Percentiles rank a stretch among this genome's conserved stretches.
phyloP scores from a whole-genome alignment of 2,888 invertebrate species.

The Drosophila melanosoma region DNA sequence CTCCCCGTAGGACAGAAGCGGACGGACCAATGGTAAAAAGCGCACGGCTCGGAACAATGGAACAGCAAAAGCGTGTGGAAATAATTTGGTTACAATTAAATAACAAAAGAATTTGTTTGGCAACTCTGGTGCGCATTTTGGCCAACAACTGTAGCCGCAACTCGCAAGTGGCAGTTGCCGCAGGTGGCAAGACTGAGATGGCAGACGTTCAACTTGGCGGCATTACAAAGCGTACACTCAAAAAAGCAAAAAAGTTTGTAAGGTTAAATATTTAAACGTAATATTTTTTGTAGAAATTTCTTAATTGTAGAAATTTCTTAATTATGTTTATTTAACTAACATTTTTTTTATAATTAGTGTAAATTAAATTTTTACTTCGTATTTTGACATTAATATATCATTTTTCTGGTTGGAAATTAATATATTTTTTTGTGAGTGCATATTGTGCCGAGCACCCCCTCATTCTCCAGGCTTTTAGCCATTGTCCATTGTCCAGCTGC shows the following conservation, averaged over 20 bases:
- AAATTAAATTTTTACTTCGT: neutral
- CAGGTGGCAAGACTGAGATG: constrained; percentile 25
- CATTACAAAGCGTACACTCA: constrained; percentile 54
- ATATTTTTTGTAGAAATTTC: neutral
- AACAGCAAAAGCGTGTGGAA: constrained; percentile 71
- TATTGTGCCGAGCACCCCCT: neutral
- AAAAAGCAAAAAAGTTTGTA: neutral
- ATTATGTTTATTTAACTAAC: neutral
- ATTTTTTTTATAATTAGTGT: neutral
- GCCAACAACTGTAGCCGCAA: constrained; percentile 64
- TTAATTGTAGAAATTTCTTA: neutral
- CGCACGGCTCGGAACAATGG: constrained; percentile 42
- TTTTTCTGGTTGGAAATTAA: neutral
- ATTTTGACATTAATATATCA: neutral
- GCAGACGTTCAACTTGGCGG: constrained; percentile 24
- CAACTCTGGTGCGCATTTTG: constrained; percentile 78
- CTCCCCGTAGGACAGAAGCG: constrained; percentile 5
- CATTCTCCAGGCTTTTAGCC: neutral
- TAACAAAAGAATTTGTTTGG: constrained; percentile 83
- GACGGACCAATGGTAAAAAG: constrained; percentile 8
- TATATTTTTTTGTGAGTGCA: neutral
- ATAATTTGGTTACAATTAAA: constrained; percentile 82
- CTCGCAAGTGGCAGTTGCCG: constrained; percentile 30
- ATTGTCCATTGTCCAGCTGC: constrained; percentile 56
- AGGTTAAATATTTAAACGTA: neutral